A percentile compares a stretch with the other conserved stretches of the same genome.
Conservation (phyloP, 1,140 invertebrate genomes). For the Heliconius congener region DNA sequence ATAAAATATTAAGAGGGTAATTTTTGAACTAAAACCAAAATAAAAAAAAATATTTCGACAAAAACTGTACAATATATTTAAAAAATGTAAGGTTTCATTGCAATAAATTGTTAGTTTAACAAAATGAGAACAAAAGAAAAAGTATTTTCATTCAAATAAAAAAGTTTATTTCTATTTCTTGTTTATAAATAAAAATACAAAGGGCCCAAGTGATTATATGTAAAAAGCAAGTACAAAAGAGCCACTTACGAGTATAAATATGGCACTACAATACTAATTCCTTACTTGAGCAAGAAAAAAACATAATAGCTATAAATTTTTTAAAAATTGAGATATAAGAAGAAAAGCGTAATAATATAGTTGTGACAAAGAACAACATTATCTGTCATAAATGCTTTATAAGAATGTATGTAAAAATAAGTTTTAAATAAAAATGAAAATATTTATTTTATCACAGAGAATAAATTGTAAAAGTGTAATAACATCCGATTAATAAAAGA, state of each 20-base stretch:
- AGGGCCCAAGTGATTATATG: not conserved
- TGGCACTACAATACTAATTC: constrained; percentile 59
- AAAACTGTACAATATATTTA: too few relatives aligned
- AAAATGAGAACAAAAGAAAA: not conserved
- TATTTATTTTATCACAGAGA: constrained; percentile 61
- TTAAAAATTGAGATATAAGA: constrained; percentile 2
- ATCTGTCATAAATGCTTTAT: constrained; percentile 32
- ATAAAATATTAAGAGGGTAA: too few relatives aligned
- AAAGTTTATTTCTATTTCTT: constrained; percentile 6
- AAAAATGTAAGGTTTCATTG: not conserved
- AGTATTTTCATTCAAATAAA: not conserved
- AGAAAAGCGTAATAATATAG: not conserved
- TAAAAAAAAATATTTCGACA: too few relatives aligned
- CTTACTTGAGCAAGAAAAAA: constrained; percentile 50
- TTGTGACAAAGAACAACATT: constrained; percentile 19
- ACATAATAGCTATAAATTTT: constrained; percentile 18
- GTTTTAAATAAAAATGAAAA: constrained; percentile 26
- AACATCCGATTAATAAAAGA: constrained; percentile 30
- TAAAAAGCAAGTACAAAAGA: constrained; percentile 11
- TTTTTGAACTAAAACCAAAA: too few relatives aligned
- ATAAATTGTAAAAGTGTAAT: constrained; percentile 45
- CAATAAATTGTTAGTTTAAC: not conserved
- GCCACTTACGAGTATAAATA: constrained; percentile 41
- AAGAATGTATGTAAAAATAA: constrained; percentile 33
- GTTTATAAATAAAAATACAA: constrained; percentile 13